Base-by-base conservation (phyloP, 2,113 vertebrate species). In the Sorex araneus region DNA sequence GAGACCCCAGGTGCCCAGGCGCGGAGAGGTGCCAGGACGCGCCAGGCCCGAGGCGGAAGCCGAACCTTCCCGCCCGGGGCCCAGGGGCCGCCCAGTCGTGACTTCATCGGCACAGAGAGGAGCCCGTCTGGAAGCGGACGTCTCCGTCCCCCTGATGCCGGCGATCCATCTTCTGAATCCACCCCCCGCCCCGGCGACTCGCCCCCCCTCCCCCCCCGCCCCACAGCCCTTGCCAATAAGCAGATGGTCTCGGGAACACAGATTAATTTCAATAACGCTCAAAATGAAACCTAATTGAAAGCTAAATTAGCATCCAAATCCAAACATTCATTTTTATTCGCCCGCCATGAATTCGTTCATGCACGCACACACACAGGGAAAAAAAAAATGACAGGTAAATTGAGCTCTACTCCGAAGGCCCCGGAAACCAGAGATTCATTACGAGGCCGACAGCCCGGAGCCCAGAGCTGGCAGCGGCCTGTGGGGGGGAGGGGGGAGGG, bases 261-360 rank as follows among this genome's bases (percentile, higher is more conserved):
- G 36, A 96, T 93, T 93, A 94, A 95, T 96, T 95, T 96, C 87
- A 96, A 96, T 95, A 89, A 84, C 5, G 18, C 74, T 92, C 88
- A 92, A 82, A 93, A 91, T 60, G 89, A 94, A 96, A 92, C 54
- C 76, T 84, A 96, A 95, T n/a, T 81, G 88, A 89, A 94, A 94
- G 79, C 57, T 87, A 78, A 96, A 96, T 95, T 93, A 95, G 92
- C 93, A 95, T 96, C 73, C 64, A 97, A 96, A 96, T 90, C 36
- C 43, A 89, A 94, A 93, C 94, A 95, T 97, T 94, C 40, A 95
- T 95, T 96, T 97, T 96, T 95, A 97, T 97, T 95, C 95, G 85
- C 73, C 75, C 71, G 89, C 50, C 92, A 93, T 93, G 77, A 73
- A 96, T 95, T 94, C 94, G 90, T 60, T 91, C 93, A 95, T 90